Base-by-base conservation (phyloP, 1,140 invertebrate species). In the Gonioctena quinquepunctata region DNA sequence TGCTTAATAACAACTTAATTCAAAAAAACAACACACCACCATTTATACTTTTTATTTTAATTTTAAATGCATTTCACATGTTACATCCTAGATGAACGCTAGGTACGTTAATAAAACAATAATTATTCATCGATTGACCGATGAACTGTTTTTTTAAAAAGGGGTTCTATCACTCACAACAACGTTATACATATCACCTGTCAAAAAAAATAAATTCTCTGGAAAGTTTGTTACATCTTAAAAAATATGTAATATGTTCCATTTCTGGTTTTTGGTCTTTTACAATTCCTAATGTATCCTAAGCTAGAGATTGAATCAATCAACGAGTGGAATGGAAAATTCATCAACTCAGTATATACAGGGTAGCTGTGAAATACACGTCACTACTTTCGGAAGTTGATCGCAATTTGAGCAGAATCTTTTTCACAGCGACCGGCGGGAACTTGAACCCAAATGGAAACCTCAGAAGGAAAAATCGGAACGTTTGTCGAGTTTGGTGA, bases 101-200 rank as follows among this genome's bases (percentile, higher is more conserved):
- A 62, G 60, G 60, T 62, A 62, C 60, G 28, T 19, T 42, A 62
- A 62, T 62, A 62, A 62, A 60, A 62, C 27, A 62, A 62, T 48
- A 48, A 42, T 42, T 42, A 42, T 62, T 21, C 42, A 42, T 62
- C 60, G 42, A 42, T 62, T 62, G 26, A 62, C 42, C 42, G 33
- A 62, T 48, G 28, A 62, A 27, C 60, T 62, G 21, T 62, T 62
- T 62, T 42, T 60, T 60, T 3, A 21, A 62, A 62, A 62, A 48
- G n/a, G 60, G 33, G 5, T 28, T 42, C 28, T 62, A 27, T 62
- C 60, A 42, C 27, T 62, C 60, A 62, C 60, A 62, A 60, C 57
- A 60, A 62, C 60, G 5, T 62, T 62, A 42, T 42, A 42, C 60
- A 62, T 62, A 62, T 28, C 60, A 62, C 60, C 60, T 62, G 60